A percentile compares a stretch with the other conserved stretches of the same genome.
These are phyloP conservation scores for Esperia sulphurella DNA, from an alignment of 2,888 invertebrate species.

Conservation along the genomic window DNA sequence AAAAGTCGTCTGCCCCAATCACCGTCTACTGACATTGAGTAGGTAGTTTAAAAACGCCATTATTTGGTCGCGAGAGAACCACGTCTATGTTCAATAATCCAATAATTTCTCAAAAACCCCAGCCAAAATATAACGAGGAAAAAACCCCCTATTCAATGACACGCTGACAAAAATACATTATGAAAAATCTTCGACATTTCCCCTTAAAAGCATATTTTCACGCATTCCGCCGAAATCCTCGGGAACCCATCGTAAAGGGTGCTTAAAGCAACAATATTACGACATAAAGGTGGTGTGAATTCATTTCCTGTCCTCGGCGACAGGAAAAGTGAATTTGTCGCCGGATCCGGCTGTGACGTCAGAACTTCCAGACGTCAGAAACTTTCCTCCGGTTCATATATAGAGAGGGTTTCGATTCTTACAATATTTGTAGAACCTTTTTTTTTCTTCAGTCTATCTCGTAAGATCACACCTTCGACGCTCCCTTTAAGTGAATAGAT, in stretches of 20 bases:
- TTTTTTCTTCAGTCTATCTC: too few species aligned
- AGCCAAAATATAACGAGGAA: too few species aligned
- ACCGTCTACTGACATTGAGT: too few species aligned
- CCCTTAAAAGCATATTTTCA: background rate
- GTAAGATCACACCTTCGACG: too few species aligned
- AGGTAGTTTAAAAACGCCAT: too few species aligned
- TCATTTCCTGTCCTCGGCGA: slow-evolving; percentile 41
- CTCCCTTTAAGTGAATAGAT: too few species aligned
- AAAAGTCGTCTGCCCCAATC: too few species aligned
- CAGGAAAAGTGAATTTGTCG: slow-evolving; percentile 59
- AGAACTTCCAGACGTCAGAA: background rate
- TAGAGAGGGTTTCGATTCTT: background rate
- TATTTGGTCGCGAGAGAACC: too few species aligned
- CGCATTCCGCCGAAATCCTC: slow-evolving; percentile 10
- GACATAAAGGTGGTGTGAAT: slow-evolving; percentile 39
- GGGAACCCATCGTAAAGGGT: slow-evolving; percentile 29
- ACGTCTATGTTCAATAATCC: too few species aligned
- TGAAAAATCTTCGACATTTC: background rate
- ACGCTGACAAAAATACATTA: background rate
- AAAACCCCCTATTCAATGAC: too few species aligned
- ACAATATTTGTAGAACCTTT: background rate
- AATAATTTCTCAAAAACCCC: too few species aligned
- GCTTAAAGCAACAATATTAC: slow-evolving; percentile 44
- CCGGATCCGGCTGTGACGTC: slow-evolving; percentile 24
- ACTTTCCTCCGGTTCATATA: background rate